A percentile compares a stretch with the other conserved stretches of the same genome.
These are phyloP conservation scores for Ferdinandea cuprea DNA, from an alignment of 2,888 invertebrate genomes.

Conservation along the genomic window DNA sequence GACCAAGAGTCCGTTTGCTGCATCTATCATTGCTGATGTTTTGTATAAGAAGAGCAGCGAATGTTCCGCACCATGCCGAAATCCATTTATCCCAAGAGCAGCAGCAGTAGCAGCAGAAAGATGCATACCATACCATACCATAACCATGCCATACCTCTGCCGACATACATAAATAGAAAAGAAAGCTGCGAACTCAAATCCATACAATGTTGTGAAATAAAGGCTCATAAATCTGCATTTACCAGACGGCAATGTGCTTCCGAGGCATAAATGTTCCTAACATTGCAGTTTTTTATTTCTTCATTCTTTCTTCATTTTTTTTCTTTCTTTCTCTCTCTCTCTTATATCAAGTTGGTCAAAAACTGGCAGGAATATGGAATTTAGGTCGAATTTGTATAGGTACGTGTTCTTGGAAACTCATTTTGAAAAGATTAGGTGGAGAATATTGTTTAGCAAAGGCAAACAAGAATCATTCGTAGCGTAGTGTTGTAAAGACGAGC, in stretches of 20 bases:
- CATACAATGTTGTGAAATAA: conserved; percentile 60
- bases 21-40: conserved; percentile 56
- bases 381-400: conserved; percentile 22
- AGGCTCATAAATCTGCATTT: conserved; percentile 70
- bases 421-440: conserved; percentile 44
- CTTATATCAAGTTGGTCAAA: background rate
- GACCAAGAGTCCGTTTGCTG: conserved; percentile 23
- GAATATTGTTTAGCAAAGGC: conserved; percentile 25
- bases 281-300: conserved; percentile 37
- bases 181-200: conserved; percentile 49
- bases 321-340: background rate
- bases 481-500: background rate
- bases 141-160: too few relatives aligned
- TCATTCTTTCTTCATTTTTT: background rate
- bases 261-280: conserved; percentile 63
- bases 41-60: conserved; percentile 16
- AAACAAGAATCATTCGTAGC: conserved; percentile 2
- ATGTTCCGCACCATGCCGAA: conserved; percentile 40
- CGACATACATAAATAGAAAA: conserved; percentile 37
- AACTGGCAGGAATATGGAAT: conserved; percentile 1
- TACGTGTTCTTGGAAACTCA: conserved; percentile 12
- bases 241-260: conserved; percentile 59
- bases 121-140: background rate
- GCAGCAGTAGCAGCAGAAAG: background rate
- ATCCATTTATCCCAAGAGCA: conserved; percentile 37